Percentiles rank a stretch among this genome's conserved stretches.
Evolutionary conservation across 2,888 invertebrate genomes (phyloP).

Genomic region (Drosophila kambysellisi): DNA sequence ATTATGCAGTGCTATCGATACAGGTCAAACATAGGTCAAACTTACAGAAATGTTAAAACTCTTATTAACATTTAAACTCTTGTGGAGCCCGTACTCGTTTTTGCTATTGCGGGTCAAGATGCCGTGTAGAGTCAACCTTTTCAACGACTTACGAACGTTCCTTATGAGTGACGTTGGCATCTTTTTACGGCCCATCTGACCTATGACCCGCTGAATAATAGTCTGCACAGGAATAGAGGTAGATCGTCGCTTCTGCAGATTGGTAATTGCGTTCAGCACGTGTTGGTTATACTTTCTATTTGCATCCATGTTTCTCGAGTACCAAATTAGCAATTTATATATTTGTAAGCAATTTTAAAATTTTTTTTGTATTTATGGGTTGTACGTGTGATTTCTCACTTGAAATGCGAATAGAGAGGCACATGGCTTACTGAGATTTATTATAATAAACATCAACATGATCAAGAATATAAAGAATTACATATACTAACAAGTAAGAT

Average conservation of each 20-base stretch:
- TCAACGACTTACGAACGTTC: not conserved
- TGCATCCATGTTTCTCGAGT: not conserved
- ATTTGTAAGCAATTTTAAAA: not conserved
- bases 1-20: not conserved
- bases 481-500: not conserved
- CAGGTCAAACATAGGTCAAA: not conserved
- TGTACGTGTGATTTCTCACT: not conserved
- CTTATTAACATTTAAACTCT: not conserved
- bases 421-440: not conserved
- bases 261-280: not conserved
- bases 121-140: not conserved
- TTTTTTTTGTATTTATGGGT: not conserved
- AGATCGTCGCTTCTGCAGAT: not conserved
- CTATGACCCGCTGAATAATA: not conserved
- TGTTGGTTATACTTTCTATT: not conserved
- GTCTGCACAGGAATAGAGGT: not conserved
- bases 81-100: not conserved
- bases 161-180: not conserved
- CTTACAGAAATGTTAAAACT: not conserved
- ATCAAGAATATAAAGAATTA: not conserved
- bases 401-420: not conserved
- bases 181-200: conserved; percentile 3
- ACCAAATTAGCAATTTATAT: not conserved
- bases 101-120: not conserved
- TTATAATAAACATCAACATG: not conserved